Evolutionary conservation across 1,140 invertebrate species (phyloP), one percentile per base, ranked within the genome.

Genomic region (Cyclargus thomasi): DNA sequence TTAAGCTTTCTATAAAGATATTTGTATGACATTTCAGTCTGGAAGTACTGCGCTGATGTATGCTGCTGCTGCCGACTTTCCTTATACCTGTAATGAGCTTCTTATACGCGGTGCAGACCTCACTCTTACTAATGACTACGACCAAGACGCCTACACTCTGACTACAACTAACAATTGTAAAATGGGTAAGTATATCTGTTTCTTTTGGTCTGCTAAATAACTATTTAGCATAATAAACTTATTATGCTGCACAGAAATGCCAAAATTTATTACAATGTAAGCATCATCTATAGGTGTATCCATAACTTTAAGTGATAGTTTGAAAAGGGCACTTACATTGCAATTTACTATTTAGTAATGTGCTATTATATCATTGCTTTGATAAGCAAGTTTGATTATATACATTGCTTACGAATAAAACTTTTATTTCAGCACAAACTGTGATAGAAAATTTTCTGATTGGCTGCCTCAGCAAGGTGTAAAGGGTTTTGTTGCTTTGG

Each of bases 41-140:
- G 95, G 95, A 62, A 97, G 96, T 80, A 97, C 96, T 62, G 94
- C 96, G 14, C 88, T 98, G 23, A 97, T 98, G 94, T 97, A 96
- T 91, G 96, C 97, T 47, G 95, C 96, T 11, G 93, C 94, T 80
- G 95, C 95, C 53, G 96, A 97, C 91, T 96, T 97, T 91, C 94
- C 95, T 1, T 95, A 96, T 81, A 95, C 95, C 65, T 96, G 95
- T 75, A 95, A 96, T 79, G 95, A 97, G 82, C 90, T 98, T 39
- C 91, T 98, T 35, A 89, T 93, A 29, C 92, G 93, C 80, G 95
- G 95, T 62, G 95, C 96, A 29, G 95, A 97, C 88, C 83, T 97
- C 23, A 95, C 95, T 14, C 86, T 94, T 36, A 92, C 92, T 62
- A 98, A 98, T 91, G 93, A 94, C 77, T 93, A 95, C 85, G 93